Base-by-base conservation (phyloP, 2,797 vertebrate species). In the Heteromormyrus szaboi region DNA sequence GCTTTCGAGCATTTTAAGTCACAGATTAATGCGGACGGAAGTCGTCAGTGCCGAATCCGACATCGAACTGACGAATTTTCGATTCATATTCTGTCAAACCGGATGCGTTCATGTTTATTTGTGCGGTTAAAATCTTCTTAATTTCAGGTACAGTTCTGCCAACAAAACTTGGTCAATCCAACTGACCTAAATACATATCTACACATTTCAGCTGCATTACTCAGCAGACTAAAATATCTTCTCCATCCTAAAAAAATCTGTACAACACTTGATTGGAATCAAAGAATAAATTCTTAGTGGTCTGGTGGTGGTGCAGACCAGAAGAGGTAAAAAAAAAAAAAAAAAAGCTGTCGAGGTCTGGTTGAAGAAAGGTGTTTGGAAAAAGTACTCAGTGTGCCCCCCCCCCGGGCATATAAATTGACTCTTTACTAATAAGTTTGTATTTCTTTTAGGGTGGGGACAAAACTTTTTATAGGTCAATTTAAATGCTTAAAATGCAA, bases 121-220 rank as follows among this genome's bases (percentile, higher is more conserved):
- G 29, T 88, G 50, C 72, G 41, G 46, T 90, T 88, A 83, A 90
- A 90, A 87, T 37, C 83, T 89, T 93, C 94, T 94, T 95, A 95
- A 96, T 96, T 95, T 96, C 93, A 96, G 94, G 94, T 96, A 95
- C 94, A 91, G 93, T 90, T 96, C 95, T 95, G 96, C 94, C 95
- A 96, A 96, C 97, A 97, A 96, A 96, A 95, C 93, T 94, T 83
- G 97, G 97, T 97, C 97, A 96, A 94, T 97, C 97, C 93, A 97
- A 97, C 96, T 96, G 97, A 97, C 97, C 97, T 90, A 95, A 95
- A 96, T 95, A 96, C 94, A 95, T 97, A 97, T 98, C 95, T 97
- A 98, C 97, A 98, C 83, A 91, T 94, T 96, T 96, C 97, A 94
- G 94, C 97, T 93, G 91, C 94, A 93, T 88, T 87, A 88, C 17